These are phyloP conservation scores for Elgaria multicarinata DNA, from an alignment of 2,113 vertebrate species.

Conservation along the genomic window DNA sequence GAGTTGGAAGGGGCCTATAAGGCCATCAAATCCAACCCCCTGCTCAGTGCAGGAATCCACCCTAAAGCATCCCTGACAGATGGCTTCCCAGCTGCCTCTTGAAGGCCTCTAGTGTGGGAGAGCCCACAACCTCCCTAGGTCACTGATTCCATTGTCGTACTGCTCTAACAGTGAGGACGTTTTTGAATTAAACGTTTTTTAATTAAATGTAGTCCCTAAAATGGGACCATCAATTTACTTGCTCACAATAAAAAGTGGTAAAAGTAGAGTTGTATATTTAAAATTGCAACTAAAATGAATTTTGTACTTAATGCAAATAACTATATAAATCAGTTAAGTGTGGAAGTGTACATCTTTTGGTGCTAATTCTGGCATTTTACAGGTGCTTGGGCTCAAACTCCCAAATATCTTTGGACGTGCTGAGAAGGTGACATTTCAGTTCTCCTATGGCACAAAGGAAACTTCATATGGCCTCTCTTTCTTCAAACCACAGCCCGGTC, in stretches of 20 bases:
- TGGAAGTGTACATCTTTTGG: neutral
- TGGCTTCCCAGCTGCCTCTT: no score
- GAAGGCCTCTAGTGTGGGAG: no score
- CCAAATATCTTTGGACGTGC: conserved; percentile 93
- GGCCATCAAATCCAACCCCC: no score
- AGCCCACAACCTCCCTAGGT: no score
- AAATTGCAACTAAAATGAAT: neutral
- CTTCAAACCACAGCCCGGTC: conserved; percentile 93
- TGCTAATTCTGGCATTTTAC: accelerated
- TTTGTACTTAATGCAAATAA: neutral
- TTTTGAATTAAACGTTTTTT: neutral
- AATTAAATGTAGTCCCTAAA: neutral
- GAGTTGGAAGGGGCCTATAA: no score
- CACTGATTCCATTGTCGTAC: no score
- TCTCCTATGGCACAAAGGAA: conserved; percentile 98
- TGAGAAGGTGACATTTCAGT: conserved; percentile 97
- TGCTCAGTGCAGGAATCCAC: no score
- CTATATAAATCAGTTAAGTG: neutral
- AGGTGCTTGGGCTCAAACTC: conserved; percentile 95
- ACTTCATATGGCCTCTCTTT: conserved; percentile 95
- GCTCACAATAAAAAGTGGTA: neutral
- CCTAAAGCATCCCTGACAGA: no score
- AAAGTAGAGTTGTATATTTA: neutral
- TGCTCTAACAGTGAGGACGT: no score
- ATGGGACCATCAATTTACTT: neutral